A percentile compares a stretch with the other conserved stretches of the same genome.
These are phyloP conservation scores for Lordiphosa fenestrarum DNA, from an alignment of 2,888 invertebrate species.

Conservation along the genomic window DNA sequence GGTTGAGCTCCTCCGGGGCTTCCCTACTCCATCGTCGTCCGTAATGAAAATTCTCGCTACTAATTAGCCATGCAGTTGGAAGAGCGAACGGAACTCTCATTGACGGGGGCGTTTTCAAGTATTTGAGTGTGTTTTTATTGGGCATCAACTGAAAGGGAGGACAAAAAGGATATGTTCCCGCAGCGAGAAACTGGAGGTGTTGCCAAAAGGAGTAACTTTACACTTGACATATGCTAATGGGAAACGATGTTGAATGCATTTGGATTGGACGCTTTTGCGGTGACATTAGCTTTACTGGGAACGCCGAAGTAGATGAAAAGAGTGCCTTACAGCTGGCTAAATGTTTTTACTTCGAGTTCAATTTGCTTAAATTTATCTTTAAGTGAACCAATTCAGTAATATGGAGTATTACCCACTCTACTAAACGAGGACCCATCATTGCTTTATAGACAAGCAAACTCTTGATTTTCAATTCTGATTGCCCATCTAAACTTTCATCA, in stretches of 20 bases:
- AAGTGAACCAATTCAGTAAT: too few species aligned
- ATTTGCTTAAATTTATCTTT: too few species aligned
- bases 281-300: too few species aligned
- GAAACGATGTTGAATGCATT: conserved; percentile 3
- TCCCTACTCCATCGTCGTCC: conserved; percentile 14
- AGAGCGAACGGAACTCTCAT: conserved; percentile 15
- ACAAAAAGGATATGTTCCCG: conserved; percentile 20
- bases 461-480: background rate
- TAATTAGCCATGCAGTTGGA: conserved; percentile 63
- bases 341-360: too few species aligned
- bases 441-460: background rate
- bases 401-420: too few species aligned
- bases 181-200: conserved; percentile 29
- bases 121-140: conserved; percentile 52
- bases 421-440: too few species aligned
- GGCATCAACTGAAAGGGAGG: conserved; percentile 46
- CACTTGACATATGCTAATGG: conserved; percentile 64
- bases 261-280: too few species aligned
- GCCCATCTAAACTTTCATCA: background rate
- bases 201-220: conserved; percentile 29
- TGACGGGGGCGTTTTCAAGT: conserved; percentile 33
- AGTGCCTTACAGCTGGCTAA: too few species aligned
- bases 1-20: conserved; percentile 13
- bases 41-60: conserved; percentile 51
- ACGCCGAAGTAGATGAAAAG: too few species aligned